phyloP scores from a whole-genome alignment of 2,113 vertebrate genomes.

The Sinocyclocheilus maitianheensis region DNA sequence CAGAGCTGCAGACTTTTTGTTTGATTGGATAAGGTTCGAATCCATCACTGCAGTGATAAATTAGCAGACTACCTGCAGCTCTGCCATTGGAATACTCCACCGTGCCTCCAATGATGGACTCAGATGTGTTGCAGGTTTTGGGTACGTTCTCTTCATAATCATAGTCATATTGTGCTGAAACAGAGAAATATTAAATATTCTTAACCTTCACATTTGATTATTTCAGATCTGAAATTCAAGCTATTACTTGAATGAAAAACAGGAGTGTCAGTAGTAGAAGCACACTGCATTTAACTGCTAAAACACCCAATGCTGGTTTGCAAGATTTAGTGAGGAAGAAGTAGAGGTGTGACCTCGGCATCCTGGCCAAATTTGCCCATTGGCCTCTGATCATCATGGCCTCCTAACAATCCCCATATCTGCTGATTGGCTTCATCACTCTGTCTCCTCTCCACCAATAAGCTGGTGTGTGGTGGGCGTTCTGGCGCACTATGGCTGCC shows the following conservation, averaged over 20 bases:
- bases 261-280: neutral
- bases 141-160: neutral
- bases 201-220: neutral
- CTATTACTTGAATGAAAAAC: too few relatives aligned
- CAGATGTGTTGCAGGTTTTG: constrained; percentile 34
- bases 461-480: too few relatives aligned
- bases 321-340: too few relatives aligned
- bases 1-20: constrained; percentile 40
- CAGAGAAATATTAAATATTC: neutral
- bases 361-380: too few relatives aligned
- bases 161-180: constrained; percentile 38
- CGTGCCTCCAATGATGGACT: constrained; percentile 47
- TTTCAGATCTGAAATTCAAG: neutral
- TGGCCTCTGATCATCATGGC: too few relatives aligned
- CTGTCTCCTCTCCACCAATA: too few relatives aligned
- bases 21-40: constrained; percentile 50
- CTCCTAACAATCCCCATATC: too few relatives aligned
- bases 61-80: constrained; percentile 27
- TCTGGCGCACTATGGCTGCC: too few relatives aligned
- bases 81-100: constrained; percentile 41
- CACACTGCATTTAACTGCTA: too few relatives aligned
- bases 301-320: too few relatives aligned
- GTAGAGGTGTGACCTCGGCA: too few relatives aligned
- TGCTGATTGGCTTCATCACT: too few relatives aligned
- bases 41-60: constrained; percentile 41